These are phyloP conservation scores for Campopleginae sp. DNA, from an alignment of 2,888 invertebrate genomes.

Conservation along the genomic window DNA sequence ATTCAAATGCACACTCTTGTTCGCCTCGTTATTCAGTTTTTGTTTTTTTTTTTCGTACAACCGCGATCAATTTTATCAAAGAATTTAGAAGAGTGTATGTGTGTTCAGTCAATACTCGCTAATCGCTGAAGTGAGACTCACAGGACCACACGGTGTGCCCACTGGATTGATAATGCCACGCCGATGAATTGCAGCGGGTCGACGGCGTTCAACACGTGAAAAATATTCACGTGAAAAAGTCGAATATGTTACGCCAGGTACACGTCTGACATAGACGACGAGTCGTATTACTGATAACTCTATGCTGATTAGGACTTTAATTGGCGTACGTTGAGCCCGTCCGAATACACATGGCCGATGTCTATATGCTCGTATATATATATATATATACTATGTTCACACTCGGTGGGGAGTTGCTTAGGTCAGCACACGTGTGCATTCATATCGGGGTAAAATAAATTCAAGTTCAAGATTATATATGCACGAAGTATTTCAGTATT, in stretches of 20 bases:
- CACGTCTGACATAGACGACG: not conserved
- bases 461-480: not conserved
- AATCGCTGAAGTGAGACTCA: not conserved
- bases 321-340: not conserved
- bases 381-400: not conserved
- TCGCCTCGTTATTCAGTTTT: not conserved
- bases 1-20: not conserved
- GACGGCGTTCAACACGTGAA: not conserved
- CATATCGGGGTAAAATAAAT: not conserved
- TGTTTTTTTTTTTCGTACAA: not conserved
- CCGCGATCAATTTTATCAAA: not conserved
- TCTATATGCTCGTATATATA: not conserved
- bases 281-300: not conserved
- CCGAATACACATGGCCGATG: not conserved
- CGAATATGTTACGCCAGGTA: not conserved
- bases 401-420: not conserved
- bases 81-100: not conserved
- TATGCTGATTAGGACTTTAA: constrained; percentile 9
- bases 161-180: not conserved
- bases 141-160: not conserved
- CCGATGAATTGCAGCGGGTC: not conserved
- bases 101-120: not conserved
- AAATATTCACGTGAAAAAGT: not conserved
- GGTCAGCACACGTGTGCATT: not conserved
- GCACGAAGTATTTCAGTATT: not conserved